phyloP scores from a whole-genome alignment of 2,113 vertebrate species.

The Serilophus lunatus region DNA sequence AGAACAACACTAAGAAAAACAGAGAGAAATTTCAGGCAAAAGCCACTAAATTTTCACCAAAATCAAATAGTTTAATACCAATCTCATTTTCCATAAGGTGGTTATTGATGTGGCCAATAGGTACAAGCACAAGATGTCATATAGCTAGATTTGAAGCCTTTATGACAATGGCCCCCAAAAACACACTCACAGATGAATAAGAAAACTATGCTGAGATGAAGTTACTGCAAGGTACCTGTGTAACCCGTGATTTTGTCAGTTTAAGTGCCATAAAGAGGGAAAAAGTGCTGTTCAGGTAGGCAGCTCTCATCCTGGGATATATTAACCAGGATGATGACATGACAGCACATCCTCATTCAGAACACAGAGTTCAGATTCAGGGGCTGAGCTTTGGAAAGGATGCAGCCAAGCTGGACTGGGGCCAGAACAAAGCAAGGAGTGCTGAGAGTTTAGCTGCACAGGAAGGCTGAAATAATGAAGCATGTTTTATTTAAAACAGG shows the following conservation, averaged over 20 bases:
- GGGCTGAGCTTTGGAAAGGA: constrained; percentile 12
- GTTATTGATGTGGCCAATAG: background rate
- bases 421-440: background rate
- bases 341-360: background rate
- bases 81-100: background rate
- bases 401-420: background rate
- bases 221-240: background rate
- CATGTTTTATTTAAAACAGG: accelerated
- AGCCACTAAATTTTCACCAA: background rate
- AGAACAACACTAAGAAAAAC: background rate
- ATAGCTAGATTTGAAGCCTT: background rate
- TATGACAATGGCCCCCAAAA: accelerated
- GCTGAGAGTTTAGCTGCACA: background rate
- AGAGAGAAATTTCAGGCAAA: background rate
- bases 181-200: background rate
- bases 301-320: background rate
- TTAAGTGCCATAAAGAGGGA: background rate
- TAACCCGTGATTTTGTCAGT: background rate
- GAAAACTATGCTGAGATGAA: background rate
- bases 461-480: background rate
- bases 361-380: constrained; percentile 19
- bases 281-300: background rate
- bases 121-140: background rate
- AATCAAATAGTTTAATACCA: background rate
- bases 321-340: constrained; percentile 45